These are phyloP conservation scores for Cochlearius cochlearius DNA, from an alignment of 2,113 vertebrate genomes.

Conservation along the genomic window DNA sequence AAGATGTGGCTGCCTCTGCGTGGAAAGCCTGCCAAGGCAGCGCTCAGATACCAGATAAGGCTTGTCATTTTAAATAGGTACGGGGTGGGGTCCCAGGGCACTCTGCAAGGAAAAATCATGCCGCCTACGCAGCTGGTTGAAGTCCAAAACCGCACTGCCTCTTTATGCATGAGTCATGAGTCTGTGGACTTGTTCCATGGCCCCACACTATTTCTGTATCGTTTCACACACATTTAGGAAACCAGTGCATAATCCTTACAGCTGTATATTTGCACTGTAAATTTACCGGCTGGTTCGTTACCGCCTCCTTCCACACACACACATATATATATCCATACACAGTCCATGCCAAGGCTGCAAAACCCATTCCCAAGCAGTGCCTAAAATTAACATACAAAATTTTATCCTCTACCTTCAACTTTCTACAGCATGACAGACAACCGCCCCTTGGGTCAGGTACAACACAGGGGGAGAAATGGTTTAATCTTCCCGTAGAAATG, in stretches of 20 bases:
- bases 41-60: neutral
- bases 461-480: neutral
- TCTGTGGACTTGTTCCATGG: neutral
- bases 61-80: neutral
- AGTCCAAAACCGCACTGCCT: constrained; percentile 6
- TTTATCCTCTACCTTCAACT: neutral
- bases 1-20: neutral
- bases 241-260: constrained; percentile 22
- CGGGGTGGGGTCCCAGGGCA: neutral
- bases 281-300: neutral
- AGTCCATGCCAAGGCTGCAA: neutral
- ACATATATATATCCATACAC: neutral
- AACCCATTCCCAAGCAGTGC: neutral
- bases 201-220: neutral
- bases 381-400: neutral
- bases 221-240: constrained; percentile 15
- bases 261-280: constrained; percentile 6
- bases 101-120: neutral
- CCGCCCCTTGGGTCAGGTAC: neutral
- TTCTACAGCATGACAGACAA: neutral
- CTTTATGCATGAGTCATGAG: neutral
- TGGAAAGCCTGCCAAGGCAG: neutral
- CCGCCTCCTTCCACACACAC: neutral
- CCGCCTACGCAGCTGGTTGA: neutral
- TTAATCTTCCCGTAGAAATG: neutral